Evolutionary conservation across 1,140 invertebrate species (phyloP).

Genomic region (Atta colombica): DNA sequence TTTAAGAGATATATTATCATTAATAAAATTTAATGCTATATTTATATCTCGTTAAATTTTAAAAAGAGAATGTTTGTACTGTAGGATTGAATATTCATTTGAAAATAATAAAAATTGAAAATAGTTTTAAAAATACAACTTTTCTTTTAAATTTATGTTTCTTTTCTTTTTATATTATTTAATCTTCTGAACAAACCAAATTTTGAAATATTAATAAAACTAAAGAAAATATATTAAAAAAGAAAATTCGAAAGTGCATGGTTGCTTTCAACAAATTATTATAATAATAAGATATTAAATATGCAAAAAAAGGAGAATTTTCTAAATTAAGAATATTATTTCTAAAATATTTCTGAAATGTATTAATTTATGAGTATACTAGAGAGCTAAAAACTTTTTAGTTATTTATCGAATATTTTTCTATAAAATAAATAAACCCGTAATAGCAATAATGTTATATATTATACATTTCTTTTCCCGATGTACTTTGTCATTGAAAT

Average conservation of each 20-base stretch:
- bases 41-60: neutral
- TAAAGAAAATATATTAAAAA: slow-evolving; percentile 13
- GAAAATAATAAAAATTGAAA: neutral
- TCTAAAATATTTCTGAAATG: neutral
- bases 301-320: neutral
- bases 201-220: neutral
- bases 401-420: neutral
- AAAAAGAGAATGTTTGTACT: neutral
- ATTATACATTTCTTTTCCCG: slow-evolving; percentile 15
- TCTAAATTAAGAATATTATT: neutral
- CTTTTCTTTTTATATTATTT: neutral
- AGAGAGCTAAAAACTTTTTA: slow-evolving; percentile 1
- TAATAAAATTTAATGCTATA: neutral
- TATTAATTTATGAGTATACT: neutral
- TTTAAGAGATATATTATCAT: neutral
- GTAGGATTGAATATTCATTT: neutral
- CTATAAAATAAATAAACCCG: neutral
- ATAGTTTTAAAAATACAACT: neutral
- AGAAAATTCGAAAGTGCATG: neutral
- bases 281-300: slow-evolving; percentile 1
- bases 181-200: neutral
- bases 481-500: slow-evolving; percentile 17
- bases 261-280: neutral
- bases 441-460: slow-evolving; percentile 5
- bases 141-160: neutral